Evolutionary conservation across 1,140 invertebrate genomes (phyloP), one percentile per base, ranked within the genome.

Genomic region (Caerostris extrusa): DNA sequence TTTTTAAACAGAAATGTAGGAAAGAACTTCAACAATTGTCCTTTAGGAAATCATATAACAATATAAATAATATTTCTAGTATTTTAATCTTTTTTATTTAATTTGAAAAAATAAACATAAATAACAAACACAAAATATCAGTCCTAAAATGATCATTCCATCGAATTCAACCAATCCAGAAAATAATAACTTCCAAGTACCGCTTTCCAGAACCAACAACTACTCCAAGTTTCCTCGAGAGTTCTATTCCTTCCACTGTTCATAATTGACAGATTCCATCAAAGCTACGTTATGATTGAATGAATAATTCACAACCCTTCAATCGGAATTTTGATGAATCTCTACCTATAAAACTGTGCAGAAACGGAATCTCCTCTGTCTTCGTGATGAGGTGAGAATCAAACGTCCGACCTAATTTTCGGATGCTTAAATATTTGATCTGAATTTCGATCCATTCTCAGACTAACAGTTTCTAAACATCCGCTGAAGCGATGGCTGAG

Each of bases 321-420:
- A 77, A 77, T 77, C 71, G 71, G 34, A 77, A 77, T 77, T 77
- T 53, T 77, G 71, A 77, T 77, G 71, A 77, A 77, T 77, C 71
- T 50, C 34, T 53, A 5, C 71, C 71, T 77, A 8, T 34, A 77
- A 77, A 77, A 77, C 53, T 77, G 71, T 77, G 71, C 34, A 50
- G 71, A 77, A 77, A 77, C 71, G 71, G 71, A 77, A 77, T 77
- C 71, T 77, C 71, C 50, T 5, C 19, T 10, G 71, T 50, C 71
- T 53, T 50, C 50, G 53, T 3, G 5, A 85, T 19, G 14, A 57
- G 82, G 57, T 56, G 55, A 34, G 57, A 56, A 85, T 85, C 82
- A 85, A 85, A 85, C 82, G 57, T 57, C 56, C 57, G 17, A 56
- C 55, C 82, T 85, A 85, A 85, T 85, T 85, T 85, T 8, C n/a